These are phyloP conservation scores for Andrena trimmerana DNA, from an alignment of 2,888 invertebrate species.

Conservation along the genomic window DNA sequence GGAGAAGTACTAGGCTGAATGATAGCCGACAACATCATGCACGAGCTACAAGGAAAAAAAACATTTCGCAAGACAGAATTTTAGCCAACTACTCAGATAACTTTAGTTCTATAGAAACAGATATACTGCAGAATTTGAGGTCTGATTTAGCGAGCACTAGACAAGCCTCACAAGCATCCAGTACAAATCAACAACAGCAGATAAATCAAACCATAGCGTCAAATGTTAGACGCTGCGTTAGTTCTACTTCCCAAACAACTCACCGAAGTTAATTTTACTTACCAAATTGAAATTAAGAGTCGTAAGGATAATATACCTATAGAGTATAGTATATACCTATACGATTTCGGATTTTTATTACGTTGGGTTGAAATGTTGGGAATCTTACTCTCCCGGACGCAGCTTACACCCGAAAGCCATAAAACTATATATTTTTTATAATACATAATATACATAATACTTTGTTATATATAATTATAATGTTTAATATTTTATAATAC, in stretches of 20 bases:
- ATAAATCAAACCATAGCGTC: not conserved
- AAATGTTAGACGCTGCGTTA: constrained; percentile 8
- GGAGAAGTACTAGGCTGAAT: not conserved
- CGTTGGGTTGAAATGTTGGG: no score
- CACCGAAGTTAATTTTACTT: no score
- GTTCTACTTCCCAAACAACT: not conserved
- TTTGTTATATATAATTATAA: no score
- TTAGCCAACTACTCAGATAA: constrained; percentile 14
- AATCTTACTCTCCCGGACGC: no score
- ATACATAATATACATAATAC: no score
- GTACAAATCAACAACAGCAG: constrained; percentile 14
- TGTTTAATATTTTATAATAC: no score
- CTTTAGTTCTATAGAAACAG: constrained; percentile 1
- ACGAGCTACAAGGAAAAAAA: constrained; percentile 17
- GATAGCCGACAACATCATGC: not conserved
- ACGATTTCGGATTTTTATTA: no score
- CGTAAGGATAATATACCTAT: no score
- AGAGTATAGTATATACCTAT: no score
- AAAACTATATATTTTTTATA: no score
- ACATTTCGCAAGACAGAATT: constrained; percentile 5
- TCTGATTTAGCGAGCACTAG: constrained; percentile 4
- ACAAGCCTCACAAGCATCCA: constrained; percentile 10
- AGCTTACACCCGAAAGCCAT: no score
- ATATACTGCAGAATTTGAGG: constrained; percentile 5
- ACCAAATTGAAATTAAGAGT: no score